Evolutionary conservation across 2,797 vertebrate species (phyloP).

Genomic region (Tokudaia tokunoshimensis): DNA sequence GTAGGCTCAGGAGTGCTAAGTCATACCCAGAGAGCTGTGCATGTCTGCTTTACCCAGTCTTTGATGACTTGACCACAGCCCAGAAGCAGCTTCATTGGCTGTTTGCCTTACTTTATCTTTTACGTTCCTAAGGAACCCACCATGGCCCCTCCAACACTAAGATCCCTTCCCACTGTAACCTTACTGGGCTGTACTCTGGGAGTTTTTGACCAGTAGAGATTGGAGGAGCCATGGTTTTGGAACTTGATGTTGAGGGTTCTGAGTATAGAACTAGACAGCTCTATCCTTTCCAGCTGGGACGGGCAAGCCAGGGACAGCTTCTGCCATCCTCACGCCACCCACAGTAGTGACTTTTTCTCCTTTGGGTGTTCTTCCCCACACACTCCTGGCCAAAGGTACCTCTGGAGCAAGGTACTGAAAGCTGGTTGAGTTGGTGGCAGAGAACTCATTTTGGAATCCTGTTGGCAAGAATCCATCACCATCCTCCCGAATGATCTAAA

Average conservation of each 20-base stretch:
- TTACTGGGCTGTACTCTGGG: background rate
- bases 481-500: background rate
- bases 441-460: background rate
- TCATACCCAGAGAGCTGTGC: background rate
- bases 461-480: background rate
- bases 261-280: background rate
- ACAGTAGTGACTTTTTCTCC: background rate
- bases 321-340: background rate
- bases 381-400: background rate
- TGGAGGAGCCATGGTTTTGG: background rate
- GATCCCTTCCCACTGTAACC: too few relatives aligned
- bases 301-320: background rate
- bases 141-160: background rate
- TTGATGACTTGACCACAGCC: background rate
- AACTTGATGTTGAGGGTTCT: background rate
- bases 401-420: background rate
- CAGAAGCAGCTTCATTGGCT: background rate
- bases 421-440: background rate
- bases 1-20: background rate
- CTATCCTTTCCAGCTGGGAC: background rate
- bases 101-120: background rate
- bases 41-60: background rate
- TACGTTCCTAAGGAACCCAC: background rate
- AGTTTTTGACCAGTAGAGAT: background rate
- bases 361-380: background rate